Percentiles rank a stretch among this genome's conserved stretches.
Conservation (phyloP, 2,113 vertebrate species). For the Dolichotis patagonum region DNA sequence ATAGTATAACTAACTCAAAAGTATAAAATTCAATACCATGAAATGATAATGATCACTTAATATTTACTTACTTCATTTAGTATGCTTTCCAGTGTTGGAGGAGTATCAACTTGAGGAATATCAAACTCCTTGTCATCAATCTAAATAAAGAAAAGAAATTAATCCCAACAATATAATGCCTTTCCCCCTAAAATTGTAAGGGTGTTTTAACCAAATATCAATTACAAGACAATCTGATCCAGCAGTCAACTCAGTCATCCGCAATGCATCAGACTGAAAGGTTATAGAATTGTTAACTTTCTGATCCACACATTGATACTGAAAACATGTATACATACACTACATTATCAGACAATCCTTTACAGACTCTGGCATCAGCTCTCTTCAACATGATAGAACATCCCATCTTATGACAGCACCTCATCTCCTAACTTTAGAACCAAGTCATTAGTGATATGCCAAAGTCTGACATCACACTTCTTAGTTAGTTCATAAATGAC, state of each 20-base stretch:
- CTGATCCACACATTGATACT: not conserved
- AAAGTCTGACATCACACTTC: slow-evolving; percentile 18
- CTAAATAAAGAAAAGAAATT: slow-evolving; percentile 84
- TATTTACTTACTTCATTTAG: slow-evolving; percentile 93
- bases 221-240: slow-evolving; percentile 22
- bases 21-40: slow-evolving; percentile 6
- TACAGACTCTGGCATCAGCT: slow-evolving; percentile 17
- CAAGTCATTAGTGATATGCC: slow-evolving; percentile 35
- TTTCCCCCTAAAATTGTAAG: not conserved
- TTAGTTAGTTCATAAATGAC: slow-evolving; percentile 55
- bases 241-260: not conserved
- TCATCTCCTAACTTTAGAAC: not conserved
- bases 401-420: not conserved
- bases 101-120: slow-evolving; percentile 99
- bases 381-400: slow-evolving; percentile 39
- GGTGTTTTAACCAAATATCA: slow-evolving; percentile 21
- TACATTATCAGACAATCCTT: not conserved
- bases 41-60: not conserved
- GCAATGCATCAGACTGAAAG: not conserved
- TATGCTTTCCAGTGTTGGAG: slow-evolving; percentile 98
- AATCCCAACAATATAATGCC: slow-evolving; percentile 18
- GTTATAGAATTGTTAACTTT: not conserved
- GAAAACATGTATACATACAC: not conserved
- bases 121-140: slow-evolving; percentile 99
- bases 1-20: not conserved